A percentile compares a stretch with the other conserved stretches of the same genome.
phyloP scores from a whole-genome alignment of 2,113 vertebrate species.

The Callospermophilus lateralis region DNA sequence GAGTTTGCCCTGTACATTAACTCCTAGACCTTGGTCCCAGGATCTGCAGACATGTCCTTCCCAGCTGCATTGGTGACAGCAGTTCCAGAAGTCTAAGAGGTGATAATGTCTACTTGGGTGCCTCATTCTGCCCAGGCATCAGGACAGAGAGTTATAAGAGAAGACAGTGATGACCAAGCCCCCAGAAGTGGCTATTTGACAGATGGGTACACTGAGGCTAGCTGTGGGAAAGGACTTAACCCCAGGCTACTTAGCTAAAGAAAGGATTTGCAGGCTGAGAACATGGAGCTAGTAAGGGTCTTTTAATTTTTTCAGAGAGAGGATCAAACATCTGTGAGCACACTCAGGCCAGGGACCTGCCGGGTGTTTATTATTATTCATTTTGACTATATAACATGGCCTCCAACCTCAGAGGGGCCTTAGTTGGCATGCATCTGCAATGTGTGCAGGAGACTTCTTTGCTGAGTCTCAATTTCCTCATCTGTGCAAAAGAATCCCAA shows the following conservation, averaged over 20 bases:
- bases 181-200: neutral
- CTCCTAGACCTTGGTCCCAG: neutral
- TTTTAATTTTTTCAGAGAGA: neutral
- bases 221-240: neutral
- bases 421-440: neutral
- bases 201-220: neutral
- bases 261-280: neutral
- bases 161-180: neutral
- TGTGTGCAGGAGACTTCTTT: neutral
- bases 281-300: neutral
- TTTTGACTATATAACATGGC: neutral
- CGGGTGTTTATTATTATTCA: too few species aligned
- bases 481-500: neutral
- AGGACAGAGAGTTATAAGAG: neutral
- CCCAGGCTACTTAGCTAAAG: neutral
- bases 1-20: neutral
- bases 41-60: too few species aligned
- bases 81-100: neutral
- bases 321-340: neutral
- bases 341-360: neutral
- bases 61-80: neutral
- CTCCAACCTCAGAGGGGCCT: neutral
- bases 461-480: neutral
- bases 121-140: neutral
- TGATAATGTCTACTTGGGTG: neutral